These are phyloP conservation scores for Pachypsylla venusta DNA, from an alignment of 1,140 invertebrate species.

Conservation along the genomic window DNA sequence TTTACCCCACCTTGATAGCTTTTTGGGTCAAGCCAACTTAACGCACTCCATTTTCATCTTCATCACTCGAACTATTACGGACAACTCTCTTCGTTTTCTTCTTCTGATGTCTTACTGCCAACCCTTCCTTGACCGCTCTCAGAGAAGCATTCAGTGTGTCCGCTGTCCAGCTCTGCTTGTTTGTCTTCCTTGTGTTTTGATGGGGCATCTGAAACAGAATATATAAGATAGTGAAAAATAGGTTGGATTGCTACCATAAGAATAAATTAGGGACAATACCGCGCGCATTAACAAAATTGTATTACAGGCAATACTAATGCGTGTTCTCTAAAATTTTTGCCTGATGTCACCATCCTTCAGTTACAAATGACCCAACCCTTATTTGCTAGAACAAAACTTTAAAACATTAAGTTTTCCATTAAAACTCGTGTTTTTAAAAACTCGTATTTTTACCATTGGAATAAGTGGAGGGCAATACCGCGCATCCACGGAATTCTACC, in stretches of 20 bases:
- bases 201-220: not conserved
- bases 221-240: not conserved
- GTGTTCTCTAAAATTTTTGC: not conserved
- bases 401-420: not conserved
- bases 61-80: no score
- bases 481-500: not conserved
- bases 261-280: not conserved
- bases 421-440: not conserved
- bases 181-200: not conserved
- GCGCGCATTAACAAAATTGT: not conserved
- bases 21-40: no score
- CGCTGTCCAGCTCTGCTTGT: not conserved
- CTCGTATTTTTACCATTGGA: not conserved
- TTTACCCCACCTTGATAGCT: no score
- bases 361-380: not conserved
- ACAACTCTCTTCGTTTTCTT: no score
- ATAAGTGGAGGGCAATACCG: not conserved
- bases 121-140: not conserved
- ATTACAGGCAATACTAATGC: not conserved
- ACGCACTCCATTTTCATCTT: no score
- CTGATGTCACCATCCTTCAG: not conserved
- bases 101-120: not conserved
- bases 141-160: not conserved
- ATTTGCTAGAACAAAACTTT: not conserved
- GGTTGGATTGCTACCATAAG: not conserved